These are phyloP conservation scores for Gallinago media DNA, from an alignment of 2,113 vertebrate species.

Conservation along the genomic window DNA sequence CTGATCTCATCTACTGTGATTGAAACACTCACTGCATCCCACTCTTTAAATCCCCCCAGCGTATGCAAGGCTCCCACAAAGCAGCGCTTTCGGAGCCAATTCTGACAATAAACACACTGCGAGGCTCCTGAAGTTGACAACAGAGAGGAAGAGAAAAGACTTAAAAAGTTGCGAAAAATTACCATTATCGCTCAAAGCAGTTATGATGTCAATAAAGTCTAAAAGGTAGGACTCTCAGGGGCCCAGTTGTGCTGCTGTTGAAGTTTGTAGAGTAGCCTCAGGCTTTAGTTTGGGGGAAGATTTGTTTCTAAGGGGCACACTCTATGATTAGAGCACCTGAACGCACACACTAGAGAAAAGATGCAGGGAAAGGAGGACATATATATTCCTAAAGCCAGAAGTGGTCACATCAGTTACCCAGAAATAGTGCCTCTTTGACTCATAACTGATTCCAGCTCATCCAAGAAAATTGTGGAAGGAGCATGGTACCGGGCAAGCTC, in stretches of 20 bases:
- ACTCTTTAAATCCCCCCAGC: not conserved
- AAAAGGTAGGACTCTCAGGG: conserved; percentile 13
- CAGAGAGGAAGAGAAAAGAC: not conserved
- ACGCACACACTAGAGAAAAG: conserved; percentile 9
- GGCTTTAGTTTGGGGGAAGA: not conserved
- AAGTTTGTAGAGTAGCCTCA: not conserved
- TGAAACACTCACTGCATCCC: not conserved
- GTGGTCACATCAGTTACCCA: conserved; percentile 77
- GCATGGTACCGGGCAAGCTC: conserved; percentile 95
- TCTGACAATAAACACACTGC: not conserved
- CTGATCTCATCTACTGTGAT: not conserved
- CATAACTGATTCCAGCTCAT: conserved; percentile 98
- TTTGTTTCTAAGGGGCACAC: conserved; percentile 38
- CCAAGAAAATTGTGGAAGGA: conserved; percentile 97
- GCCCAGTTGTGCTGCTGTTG: not conserved
- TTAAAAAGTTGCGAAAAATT: not conserved
- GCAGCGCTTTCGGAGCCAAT: rapidly evolving
- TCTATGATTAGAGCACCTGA: conserved; percentile 42
- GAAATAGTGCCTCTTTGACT: conserved; percentile 87
- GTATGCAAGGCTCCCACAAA: rapidly evolving
- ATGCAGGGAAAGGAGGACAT: not conserved
- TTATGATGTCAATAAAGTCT: conserved; percentile 41
- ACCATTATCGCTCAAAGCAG: conserved; percentile 43
- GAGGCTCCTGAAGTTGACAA: not conserved
- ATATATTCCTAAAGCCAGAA: not conserved